Conservation (phyloP, 2,797 vertebrate genomes). For the Xerus rutilus region DNA sequence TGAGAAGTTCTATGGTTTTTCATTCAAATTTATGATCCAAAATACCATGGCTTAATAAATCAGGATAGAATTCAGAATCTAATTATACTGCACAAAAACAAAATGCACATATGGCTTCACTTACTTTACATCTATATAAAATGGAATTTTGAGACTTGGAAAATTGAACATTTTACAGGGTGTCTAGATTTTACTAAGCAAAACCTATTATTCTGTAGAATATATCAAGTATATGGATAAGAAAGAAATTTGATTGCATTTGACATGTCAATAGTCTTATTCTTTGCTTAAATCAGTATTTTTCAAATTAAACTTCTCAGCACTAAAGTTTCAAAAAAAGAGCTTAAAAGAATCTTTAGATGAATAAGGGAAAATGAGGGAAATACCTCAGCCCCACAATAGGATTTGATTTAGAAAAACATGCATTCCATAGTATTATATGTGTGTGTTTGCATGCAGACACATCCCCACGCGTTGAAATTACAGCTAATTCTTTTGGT, state of each 20-base stretch:
- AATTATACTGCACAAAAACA: slow-evolving; percentile 21
- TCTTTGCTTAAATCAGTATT: background rate
- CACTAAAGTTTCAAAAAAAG: background rate
- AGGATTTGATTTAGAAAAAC: background rate
- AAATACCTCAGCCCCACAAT: background rate
- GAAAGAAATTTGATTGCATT: background rate
- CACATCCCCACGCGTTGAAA: background rate
- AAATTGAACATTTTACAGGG: slow-evolving; percentile 32
- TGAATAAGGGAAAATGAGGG: background rate
- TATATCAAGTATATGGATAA: background rate
- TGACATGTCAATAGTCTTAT: background rate
- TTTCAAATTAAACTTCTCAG: background rate
- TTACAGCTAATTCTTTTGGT: background rate
- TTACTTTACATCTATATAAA: slow-evolving; percentile 15
- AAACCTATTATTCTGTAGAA: slow-evolving; percentile 48
- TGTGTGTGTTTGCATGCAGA: background rate
- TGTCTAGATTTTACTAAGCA: slow-evolving; percentile 10
- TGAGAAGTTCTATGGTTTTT: background rate
- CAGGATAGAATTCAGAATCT: slow-evolving; percentile 29
- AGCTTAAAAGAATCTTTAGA: background rate
- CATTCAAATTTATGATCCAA: slow-evolving; percentile 29
- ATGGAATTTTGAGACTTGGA: slow-evolving; percentile 35
- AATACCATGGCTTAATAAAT: slow-evolving; percentile 3
- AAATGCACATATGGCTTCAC: background rate
- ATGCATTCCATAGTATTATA: background rate